Percentiles rank a stretch among this genome's conserved stretches.
Conservation (phyloP, 2,888 invertebrate genomes). For the Hypsopygia costalis region DNA sequence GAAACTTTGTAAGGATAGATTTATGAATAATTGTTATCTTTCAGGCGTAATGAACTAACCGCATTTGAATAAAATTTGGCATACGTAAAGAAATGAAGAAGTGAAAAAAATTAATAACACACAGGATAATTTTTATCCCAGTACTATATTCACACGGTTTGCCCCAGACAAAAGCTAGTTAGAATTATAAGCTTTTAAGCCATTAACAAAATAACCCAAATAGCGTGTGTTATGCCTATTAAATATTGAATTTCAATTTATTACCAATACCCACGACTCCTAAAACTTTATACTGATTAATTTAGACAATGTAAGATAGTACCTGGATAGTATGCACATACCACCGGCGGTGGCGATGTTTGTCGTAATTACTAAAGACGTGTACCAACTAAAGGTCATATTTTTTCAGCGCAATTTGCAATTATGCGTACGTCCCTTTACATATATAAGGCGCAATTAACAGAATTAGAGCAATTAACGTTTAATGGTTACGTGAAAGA, state of each 20-base stretch:
- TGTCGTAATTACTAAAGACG: conserved; percentile 41
- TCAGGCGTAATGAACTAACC: too few relatives aligned
- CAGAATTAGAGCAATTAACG: conserved; percentile 55
- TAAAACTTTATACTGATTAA: background rate
- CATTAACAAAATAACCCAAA: too few relatives aligned
- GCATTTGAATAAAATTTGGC: too few relatives aligned
- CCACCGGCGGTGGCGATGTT: conserved; percentile 7
- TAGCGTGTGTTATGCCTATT: too few relatives aligned
- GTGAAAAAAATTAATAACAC: too few relatives aligned
- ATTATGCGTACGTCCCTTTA: conserved; percentile 51
- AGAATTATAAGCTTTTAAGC: too few relatives aligned
- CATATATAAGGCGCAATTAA: conserved; percentile 47
- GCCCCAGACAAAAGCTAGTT: too few relatives aligned
- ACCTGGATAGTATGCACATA: conserved; percentile 3
- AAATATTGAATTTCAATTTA: background rate
- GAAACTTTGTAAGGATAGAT: too few relatives aligned
- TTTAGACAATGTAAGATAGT: background rate
- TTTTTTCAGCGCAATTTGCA: conserved; percentile 48
- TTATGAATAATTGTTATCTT: too few relatives aligned
- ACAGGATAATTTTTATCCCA: too few relatives aligned
- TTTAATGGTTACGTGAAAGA: conserved; percentile 41
- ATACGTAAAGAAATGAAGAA: too few relatives aligned
- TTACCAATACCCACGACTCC: background rate
- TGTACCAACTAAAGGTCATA: conserved; percentile 50
- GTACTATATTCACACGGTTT: too few relatives aligned